Conservation (phyloP, 2,888 invertebrate genomes). For the Frankliniella intonsa region DNA sequence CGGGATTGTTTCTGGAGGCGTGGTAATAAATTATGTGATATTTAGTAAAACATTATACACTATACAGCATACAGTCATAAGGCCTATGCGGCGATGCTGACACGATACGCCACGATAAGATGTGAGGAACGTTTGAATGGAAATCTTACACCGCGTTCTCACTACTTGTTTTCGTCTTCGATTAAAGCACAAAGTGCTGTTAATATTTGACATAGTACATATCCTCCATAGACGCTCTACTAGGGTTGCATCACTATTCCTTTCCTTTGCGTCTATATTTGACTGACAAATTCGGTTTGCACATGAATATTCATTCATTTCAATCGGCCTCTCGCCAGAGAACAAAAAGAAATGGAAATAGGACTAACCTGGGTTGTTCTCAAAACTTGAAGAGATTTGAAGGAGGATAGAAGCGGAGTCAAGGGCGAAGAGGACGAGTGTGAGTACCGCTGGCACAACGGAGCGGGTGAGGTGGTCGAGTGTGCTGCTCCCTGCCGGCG, state of each 20-base stretch:
- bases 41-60: too few species aligned
- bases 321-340: neutral
- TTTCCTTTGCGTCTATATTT: neutral
- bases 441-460: neutral
- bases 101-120: too few species aligned
- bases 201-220: neutral
- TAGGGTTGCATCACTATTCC: neutral
- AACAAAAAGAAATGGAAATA: neutral
- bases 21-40: too few species aligned
- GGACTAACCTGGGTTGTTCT: neutral
- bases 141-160: too few species aligned
- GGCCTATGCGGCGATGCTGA: too few species aligned
- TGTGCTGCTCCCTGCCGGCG: neutral
- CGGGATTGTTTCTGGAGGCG: too few species aligned
- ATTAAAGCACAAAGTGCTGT: neutral
- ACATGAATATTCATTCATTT: neutral
- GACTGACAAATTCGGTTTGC: neutral
- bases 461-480: neutral
- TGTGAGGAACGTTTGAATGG: too few species aligned
- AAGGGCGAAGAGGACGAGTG: conserved; percentile 21
- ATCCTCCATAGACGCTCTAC: neutral
- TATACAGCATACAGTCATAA: too few species aligned
- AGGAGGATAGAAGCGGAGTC: conserved; percentile 3
- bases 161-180: too few species aligned
- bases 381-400: neutral